Evolutionary conservation across 2,113 vertebrate genomes (phyloP), one percentile per base, ranked within the genome.

Genomic region (Rhea americana): DNA sequence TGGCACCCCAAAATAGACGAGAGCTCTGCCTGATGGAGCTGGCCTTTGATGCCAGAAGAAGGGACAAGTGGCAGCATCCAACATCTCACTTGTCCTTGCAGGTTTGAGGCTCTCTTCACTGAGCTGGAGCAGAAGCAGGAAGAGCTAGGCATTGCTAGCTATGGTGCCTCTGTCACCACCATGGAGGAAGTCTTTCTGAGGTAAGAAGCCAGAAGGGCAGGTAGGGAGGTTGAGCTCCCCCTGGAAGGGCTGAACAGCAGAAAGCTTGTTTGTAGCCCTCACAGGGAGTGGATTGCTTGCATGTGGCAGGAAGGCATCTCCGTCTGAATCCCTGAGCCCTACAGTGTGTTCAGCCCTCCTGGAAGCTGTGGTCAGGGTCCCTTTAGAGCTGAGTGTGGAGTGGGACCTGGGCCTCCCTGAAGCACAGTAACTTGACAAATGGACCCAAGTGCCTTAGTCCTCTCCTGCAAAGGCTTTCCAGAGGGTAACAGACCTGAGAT

Each of bases 151-250:
- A 99, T 99, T 0, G 98, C 99, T 92, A 99, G 99, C 97, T 99
- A 99, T 0, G 99, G 99, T 0, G 99, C 99, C 15, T 99, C 99
- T 0, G 98, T 99, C 63, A 99, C 99, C 85, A 99, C 99, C 24
- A 99, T 99, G 99, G 99, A 99, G 90, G 99, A 99, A 59, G 99
- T 99, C 75, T 99, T 99, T 90, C 98, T 99, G 66, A 98, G 99
- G 99, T 99, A 91, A 82, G 97, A 90, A 17, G 32, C 26, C 9
- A 8, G 21, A n/a, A n/a, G 21, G 22, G 11, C 22, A 28, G 55
- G 55, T 17, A 65, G 37, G 45, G 22, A 12, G 37, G 18, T 37
- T 58, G 65, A 56, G 35, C n/a, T 19, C 61, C 0, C 0, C 19
- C 14, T 16, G 8, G 12, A 28, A 21, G 28, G 28, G 3, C 50